Evolutionary conservation across 92 coral and sea anemone species (phyloP).

Genomic region (Phenganax subtilis): DNA sequence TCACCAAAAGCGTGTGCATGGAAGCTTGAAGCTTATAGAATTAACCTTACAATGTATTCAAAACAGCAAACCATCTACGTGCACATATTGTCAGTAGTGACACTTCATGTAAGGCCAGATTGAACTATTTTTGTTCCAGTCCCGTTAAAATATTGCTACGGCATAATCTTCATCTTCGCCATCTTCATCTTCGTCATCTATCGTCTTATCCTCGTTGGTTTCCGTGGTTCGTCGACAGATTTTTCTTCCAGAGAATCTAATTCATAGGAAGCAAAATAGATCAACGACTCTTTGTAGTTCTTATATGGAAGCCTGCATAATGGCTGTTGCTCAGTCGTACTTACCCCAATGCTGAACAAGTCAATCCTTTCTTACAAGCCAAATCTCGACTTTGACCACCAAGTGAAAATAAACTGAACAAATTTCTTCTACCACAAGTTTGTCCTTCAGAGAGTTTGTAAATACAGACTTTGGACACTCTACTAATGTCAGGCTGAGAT

Average conservation of each 20-base stretch:
- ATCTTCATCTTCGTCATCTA: not conserved
- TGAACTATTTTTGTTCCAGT: too few relatives aligned
- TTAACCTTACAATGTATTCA: too few relatives aligned
- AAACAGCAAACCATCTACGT: too few relatives aligned
- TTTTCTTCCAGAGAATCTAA: conserved; percentile 28
- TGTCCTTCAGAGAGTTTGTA: conserved; percentile 26
- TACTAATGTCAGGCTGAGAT: conserved; percentile 8
- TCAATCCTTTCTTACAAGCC: conserved; percentile 27
- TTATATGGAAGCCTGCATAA: not conserved
- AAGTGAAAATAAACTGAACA: conserved; percentile 17
- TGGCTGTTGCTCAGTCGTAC: not conserved
- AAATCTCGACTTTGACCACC: not conserved
- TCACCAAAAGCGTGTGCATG: too few relatives aligned
- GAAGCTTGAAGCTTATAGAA: too few relatives aligned
- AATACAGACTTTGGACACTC: conserved; percentile 22
- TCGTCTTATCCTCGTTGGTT: not conserved
- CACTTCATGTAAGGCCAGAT: too few relatives aligned
- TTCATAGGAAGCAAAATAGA: not conserved
- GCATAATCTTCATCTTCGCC: not conserved
- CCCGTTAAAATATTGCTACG: too few relatives aligned
- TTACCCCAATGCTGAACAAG: conserved; percentile 25
- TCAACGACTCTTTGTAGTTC: not conserved
- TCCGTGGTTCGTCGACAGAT: conserved; percentile 16
- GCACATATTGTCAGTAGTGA: too few relatives aligned
- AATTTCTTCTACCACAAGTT: conserved; percentile 19